Evolutionary conservation across 2,888 invertebrate genomes (phyloP).

Genomic region (Mesorhabditis sp.): DNA sequence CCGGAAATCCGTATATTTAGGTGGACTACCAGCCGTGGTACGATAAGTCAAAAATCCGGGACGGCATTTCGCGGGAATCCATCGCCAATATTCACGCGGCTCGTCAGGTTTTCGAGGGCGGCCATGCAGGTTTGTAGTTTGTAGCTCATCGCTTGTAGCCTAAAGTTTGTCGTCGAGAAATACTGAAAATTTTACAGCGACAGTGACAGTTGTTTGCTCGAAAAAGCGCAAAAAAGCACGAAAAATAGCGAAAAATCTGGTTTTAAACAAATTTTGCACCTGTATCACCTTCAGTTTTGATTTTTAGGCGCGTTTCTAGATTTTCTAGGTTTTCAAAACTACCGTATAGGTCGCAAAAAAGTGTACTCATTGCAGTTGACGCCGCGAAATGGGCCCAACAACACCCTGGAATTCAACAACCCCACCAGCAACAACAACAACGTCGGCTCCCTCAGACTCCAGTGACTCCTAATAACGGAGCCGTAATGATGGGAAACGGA

Average conservation of each 20-base stretch:
- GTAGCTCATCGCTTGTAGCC: not conserved
- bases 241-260: not conserved
- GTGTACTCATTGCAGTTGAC: not conserved
- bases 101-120: conserved; percentile 24
- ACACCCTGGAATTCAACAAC: not conserved
- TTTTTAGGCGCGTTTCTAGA: no score
- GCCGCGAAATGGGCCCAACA: not conserved
- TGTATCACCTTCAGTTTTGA: no score
- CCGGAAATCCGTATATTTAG: not conserved
- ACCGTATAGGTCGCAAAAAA: no score
- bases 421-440: conserved; percentile 12
- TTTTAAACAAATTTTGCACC: not conserved
- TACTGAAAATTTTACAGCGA: conserved; percentile 1
- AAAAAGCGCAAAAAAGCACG: no score
- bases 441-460: not conserved
- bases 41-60: conserved; percentile 20
- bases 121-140: conserved; percentile 18
- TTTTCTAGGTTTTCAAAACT: no score
- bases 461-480: no score
- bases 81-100: conserved; percentile 30
- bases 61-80: conserved; percentile 26
- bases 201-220: no score
- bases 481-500: not conserved
- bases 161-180: conserved; percentile 17
- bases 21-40: conserved; percentile 28